Evolutionary conservation across 2,888 invertebrate genomes (phyloP), one percentile per base, ranked within the genome.

Genomic region (Clivina fossor): DNA sequence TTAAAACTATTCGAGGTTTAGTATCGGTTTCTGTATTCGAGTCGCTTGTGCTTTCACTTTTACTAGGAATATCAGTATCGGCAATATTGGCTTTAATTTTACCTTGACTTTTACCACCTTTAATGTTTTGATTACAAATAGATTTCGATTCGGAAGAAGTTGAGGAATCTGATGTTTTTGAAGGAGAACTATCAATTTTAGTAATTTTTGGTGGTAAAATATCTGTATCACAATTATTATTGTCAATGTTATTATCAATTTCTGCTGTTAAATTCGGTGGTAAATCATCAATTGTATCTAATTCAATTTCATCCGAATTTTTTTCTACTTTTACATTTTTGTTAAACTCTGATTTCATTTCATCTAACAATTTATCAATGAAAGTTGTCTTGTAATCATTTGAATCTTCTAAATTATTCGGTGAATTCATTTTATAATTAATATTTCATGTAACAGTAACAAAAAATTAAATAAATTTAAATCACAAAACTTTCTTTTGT

Each of bases 1-100:
- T 83, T 24, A 83, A 68, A 5, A 83, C 81, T 56, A 83, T 82
- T 33, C 82, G 76, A 2, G 82, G 82, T 65, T 81, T 80, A 0
- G 75, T 74, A 8, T 55, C 55, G 38, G 16, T 37, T 30, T 47
- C 47, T 38, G 35, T 30, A 40, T 37, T 47, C 9, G 43, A 33
- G 24, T 47, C 53, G 26, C 28, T 38, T 13, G 40, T 24, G 18
- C 26, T 50, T 33, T 51, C 51, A 16, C 43, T 43, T 43, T 51
- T 51, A 5, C 19, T 15, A 8, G 40, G 20, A 22, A 28, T 26
- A 15, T 54, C 37, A 37, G 28, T 44, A 22, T 46, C 46, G 18
- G 44, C 22, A 11, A 18, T 33, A 22, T 33, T 16, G n/a, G 48
- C 2, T 15, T 48, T 48, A 33, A 22, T 32, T 35, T 33, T 44